Evolutionary conservation across 2,797 vertebrate genomes (phyloP), one percentile per base, ranked within the genome.

Genomic region (Uromys caudimaculatus): DNA sequence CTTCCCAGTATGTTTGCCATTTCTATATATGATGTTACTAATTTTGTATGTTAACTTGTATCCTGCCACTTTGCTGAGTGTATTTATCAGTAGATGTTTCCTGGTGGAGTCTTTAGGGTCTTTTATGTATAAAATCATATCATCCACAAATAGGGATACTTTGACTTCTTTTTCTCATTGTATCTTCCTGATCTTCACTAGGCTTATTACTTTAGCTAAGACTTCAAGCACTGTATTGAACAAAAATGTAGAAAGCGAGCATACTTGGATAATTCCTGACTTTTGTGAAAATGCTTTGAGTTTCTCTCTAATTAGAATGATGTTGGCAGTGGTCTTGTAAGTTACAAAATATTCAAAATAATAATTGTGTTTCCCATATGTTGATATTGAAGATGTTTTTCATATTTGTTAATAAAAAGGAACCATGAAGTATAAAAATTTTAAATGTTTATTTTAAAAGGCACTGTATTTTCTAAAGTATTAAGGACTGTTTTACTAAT

Each of bases 391-490:
- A 90, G 62, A 85, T 23, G 1, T 38, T 81, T 90, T 69, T 94
- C 41, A 24, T 69, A 60, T 50, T 64, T 88, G 35, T 73, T 95
- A 54, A 94, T 35, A 67, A 95, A 91, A 89, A 92, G 76, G 13
- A 71, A n/a, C 58, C 79, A 14, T n/a, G 86, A 27, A 24, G 64
- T 35, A 9, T 0, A 82, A 62, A 90, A 95, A 85, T 8, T 96
- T 67, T 87, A 75, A 95, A 76, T 67, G 54, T 96, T 97, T 24
- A 81, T 47, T 56, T 81, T 75, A 84, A 75, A 96, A 92, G 82
- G 41, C n/a, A 81, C 67, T 77, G 7, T 78, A 41, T 96, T 95
- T 95, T 41, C 58, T 76, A 93, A 91, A 93, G 32, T 75, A 58
- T 77, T 90, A 91, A 88, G 10, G 2, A 44, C 41, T 82, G 54